Conservation (phyloP, 2,797 vertebrate genomes). For the Tenualosa thibaudeaui region DNA sequence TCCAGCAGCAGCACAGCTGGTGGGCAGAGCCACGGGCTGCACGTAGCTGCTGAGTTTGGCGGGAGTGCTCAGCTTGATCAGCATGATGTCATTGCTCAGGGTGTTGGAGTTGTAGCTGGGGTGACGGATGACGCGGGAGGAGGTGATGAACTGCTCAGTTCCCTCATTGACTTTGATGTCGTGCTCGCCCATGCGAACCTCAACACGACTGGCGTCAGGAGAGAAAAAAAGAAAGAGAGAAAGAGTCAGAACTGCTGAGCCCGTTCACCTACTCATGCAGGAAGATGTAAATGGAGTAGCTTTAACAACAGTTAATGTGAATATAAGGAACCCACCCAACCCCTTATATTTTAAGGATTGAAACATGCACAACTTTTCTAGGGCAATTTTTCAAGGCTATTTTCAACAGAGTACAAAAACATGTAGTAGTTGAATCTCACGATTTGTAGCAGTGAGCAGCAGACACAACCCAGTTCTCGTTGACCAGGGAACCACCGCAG, state of each 20-base stretch:
- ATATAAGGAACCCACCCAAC: too few species aligned
- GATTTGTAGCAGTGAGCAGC: constrained; percentile 68
- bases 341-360: neutral
- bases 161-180: constrained; percentile 66
- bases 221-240: neutral
- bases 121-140: constrained; percentile 74
- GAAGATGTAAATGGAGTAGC: neutral
- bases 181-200: constrained; percentile 69
- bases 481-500: constrained; percentile 68
- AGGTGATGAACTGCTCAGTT: constrained; percentile 78
- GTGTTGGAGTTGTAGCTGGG: constrained; percentile 66
- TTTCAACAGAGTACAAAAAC: constrained; percentile 37
- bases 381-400: neutral
- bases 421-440: constrained; percentile 40
- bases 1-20: constrained; percentile 61
- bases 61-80: constrained; percentile 72
- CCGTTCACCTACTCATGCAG: neutral
- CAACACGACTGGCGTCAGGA: constrained; percentile 32
- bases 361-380: neutral
- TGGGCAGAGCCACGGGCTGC: constrained; percentile 39
- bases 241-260: neutral
- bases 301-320: too few species aligned
- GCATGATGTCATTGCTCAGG: constrained; percentile 78
- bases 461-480: constrained; percentile 63
- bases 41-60: constrained; percentile 60